Base-by-base conservation (phyloP, 2,797 vertebrate genomes). In the Pipistrellus nathusii region DNA sequence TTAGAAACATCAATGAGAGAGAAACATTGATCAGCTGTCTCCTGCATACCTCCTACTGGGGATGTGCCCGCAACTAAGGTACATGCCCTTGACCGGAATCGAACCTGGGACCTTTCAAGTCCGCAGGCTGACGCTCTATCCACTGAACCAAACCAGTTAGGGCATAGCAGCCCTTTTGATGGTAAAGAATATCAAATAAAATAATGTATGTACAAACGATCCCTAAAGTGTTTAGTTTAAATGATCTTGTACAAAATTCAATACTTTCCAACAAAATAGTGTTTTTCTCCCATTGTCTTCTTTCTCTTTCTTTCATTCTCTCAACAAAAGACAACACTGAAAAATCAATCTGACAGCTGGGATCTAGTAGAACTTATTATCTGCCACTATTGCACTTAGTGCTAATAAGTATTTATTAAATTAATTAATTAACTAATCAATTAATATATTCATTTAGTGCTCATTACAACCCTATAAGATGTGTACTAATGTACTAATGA, bases 211-310 rank as follows among this genome's bases (percentile, higher is more conserved):
- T 6, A 21, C 72, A 2, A 76, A 76, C 11, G 30, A 83, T 44
- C 11, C 68, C 59, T 8, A 41, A 30, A 27, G 7, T 51, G 62
- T 76, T 71, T 76, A 71, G 68, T 48, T 81, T 91, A 77, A 90
- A 75, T 44, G 17, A 81, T 71, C 38, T 94, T 92, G 23, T 15
- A 88, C 38, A 94, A 93, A 88, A 89, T 25, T 27, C 12, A 77
- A 30, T 48, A 48, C 4, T 93, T 51, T 82, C 35, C 72, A n/a
- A 0, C 23, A 66, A 75, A 86, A 4, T 32, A 21, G 5, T 69
- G 12, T 13, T 38, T 88, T 68, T 35, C 32, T 30, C 20, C 21
- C 30, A 48, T 51, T 83, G 93, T 64, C 48, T 84, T 86, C 23
- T 62, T 66, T 32, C 59, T 87, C 17, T 84, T 25, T 83, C 30